These are phyloP conservation scores for Tokudaia tokunoshimensis DNA, from an alignment of 2,797 vertebrate genomes.

Conservation along the genomic window DNA sequence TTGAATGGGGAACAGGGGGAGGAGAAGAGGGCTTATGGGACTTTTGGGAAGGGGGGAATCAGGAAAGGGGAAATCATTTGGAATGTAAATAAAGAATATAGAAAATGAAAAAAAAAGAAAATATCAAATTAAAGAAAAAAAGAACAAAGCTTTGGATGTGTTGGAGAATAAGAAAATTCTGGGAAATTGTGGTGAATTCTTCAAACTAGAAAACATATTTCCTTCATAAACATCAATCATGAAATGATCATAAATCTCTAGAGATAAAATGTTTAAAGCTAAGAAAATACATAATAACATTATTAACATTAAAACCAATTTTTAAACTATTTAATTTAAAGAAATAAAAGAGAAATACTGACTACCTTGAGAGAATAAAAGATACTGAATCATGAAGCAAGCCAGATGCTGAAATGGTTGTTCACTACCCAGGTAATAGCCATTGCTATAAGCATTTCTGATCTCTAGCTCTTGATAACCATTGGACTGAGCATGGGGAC, in stretches of 20 bases:
- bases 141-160: not conserved
- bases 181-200: not conserved
- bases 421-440: not conserved
- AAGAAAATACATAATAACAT: not conserved
- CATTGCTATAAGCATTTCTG: not conserved
- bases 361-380: slow-evolving; percentile 61
- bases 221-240: too few relatives aligned
- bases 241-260: rapidly evolving
- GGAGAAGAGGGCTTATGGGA: too few relatives aligned
- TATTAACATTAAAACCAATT: not conserved
- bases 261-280: not conserved
- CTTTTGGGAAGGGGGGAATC: too few relatives aligned
- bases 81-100: too few relatives aligned
- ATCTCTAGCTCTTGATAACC: too few relatives aligned
- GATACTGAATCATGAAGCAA: slow-evolving; percentile 15
- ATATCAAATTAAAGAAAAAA: too few relatives aligned
- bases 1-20: too few relatives aligned
- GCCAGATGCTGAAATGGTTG: slow-evolving; percentile 48
- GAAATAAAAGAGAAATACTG: slow-evolving; percentile 3
- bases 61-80: too few relatives aligned
- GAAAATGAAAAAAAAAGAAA: too few relatives aligned
- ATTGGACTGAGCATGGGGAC: too few relatives aligned
- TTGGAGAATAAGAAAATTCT: not conserved
- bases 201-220: not conserved
- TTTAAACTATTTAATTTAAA: slow-evolving; percentile 49